A percentile compares a stretch with the other conserved stretches of the same genome.
Conservation (phyloP, 2,888 invertebrate species). For the Steromphala cineraria region DNA sequence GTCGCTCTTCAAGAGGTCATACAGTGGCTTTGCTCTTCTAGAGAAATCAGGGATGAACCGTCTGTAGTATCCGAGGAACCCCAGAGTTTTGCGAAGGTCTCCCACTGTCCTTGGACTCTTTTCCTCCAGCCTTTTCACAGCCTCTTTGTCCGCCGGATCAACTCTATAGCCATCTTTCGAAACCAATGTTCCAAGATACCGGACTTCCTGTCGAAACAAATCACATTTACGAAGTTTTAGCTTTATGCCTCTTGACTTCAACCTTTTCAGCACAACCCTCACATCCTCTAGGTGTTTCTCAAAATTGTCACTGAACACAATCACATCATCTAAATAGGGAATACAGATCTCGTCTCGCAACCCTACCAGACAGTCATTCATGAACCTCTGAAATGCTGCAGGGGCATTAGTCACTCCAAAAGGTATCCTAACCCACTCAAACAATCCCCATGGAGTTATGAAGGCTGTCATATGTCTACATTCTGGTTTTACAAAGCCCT, state of each 20-base stretch:
- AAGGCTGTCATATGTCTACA: slow-evolving; percentile 35
- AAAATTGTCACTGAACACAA: slow-evolving; percentile 25
- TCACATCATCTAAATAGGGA: slow-evolving; percentile 35
- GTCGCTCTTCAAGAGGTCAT: too few species aligned
- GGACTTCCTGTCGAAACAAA: slow-evolving; percentile 32
- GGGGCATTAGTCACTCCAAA: slow-evolving; percentile 36
- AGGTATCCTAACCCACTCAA: slow-evolving; percentile 30
- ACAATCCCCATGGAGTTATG: slow-evolving; percentile 31
- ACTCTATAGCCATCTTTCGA: too few species aligned
- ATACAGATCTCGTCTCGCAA: slow-evolving; percentile 24
- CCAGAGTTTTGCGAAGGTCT: too few species aligned
- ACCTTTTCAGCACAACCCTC: slow-evolving; percentile 3
- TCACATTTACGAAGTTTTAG: slow-evolving; percentile 34
- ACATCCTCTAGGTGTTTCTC: slow-evolving; percentile 24
- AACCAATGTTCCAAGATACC: slow-evolving; percentile 34
- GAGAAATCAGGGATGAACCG: too few species aligned
- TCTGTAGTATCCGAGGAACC: too few species aligned
- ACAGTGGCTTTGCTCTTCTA: too few species aligned
- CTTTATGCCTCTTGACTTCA: slow-evolving; percentile 34
- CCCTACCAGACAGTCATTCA: slow-evolving; percentile 26
- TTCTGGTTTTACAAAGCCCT: slow-evolving; percentile 28
- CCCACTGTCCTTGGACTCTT: too few species aligned
- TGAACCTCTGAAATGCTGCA: slow-evolving; percentile 20
- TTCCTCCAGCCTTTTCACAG: too few species aligned
- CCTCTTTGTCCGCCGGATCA: too few species aligned